Base-by-base conservation (phyloP, 2,113 vertebrate genomes). In the Phoxinus phoxinus region DNA sequence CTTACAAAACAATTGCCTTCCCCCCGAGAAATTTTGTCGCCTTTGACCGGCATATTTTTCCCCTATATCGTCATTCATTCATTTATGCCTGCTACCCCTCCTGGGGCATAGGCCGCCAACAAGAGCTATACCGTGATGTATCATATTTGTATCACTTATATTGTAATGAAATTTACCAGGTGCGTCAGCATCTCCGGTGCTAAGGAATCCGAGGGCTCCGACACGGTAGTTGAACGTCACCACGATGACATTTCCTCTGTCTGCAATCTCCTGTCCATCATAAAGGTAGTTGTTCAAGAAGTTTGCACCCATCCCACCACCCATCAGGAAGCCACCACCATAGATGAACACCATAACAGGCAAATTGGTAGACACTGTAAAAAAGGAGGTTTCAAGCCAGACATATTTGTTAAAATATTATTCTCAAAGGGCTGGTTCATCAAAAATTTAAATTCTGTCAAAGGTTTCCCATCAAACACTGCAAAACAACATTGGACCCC, bases 281-380 rank as follows among this genome's bases (percentile, higher is more conserved):
- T 99, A 99, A 74, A 99, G 93, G 90, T 97, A 97, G 86, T 97
- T 98, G 8, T 89, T 1, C 61, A 97, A 84, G 81, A 99, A 93
- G 87, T 96, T 97, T 59, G 96, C 90, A 0, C 97, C 98, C 0
- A 96, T 95, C 0, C 94, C 59, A 0, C 93, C 87, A 37, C 98
- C 98, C 0, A 88, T 3, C 63, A 98, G 83, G 92, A 96, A 99
- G n/a, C 67, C 98, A 0, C 98, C 97, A 0, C 98, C 97, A 0
- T 93, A 99, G 90, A 99, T 95, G 93, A 92, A 99, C 84, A 99
- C 10, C 98, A 99, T 99, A 77, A 99, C 97, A 0, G 98, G 96
- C 86, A 99, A 81, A 53, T 91, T 83, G 0, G 87, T 91, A 15
- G 98, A 98, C 25, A 99, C 98, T 35, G 61, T 56, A 56, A 21